phyloP scores from a whole-genome alignment of 2,888 invertebrate species.

The Rhingia campestris region DNA sequence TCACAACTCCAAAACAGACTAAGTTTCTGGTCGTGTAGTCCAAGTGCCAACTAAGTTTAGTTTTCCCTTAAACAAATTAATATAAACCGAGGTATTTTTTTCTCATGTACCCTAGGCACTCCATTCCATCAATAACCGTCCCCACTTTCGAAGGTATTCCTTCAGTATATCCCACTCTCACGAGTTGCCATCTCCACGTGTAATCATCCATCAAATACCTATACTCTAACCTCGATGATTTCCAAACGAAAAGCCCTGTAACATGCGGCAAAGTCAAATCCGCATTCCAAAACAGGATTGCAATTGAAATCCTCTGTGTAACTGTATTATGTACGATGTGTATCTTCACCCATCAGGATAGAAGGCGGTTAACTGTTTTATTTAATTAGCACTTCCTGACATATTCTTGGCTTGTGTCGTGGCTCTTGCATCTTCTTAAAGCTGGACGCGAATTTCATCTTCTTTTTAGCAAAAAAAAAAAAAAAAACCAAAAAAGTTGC shows the following conservation, averaged over 20 bases:
- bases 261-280: conserved; percentile 18
- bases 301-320: not conserved
- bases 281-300: conserved; percentile 57
- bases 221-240: not conserved
- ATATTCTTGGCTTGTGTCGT: conserved; percentile 22
- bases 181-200: not conserved
- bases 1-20: too few relatives aligned
- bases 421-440: conserved; percentile 13
- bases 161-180: not conserved
- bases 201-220: conserved; percentile 14
- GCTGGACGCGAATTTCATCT: not conserved
- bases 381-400: conserved; percentile 68
- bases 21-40: too few relatives aligned
- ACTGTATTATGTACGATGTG: not conserved
- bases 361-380: conserved; percentile 63
- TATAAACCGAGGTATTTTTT: too few relatives aligned
- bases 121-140: not conserved
- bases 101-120: too few relatives aligned
- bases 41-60: too few relatives aligned
- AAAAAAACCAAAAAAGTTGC: too few relatives aligned
- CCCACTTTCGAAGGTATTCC: not conserved
- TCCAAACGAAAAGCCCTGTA: not conserved
- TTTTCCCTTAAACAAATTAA: too few relatives aligned
- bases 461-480: not conserved
- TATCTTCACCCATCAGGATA: conserved; percentile 26